These are phyloP conservation scores for Apomyelois bistriatella DNA, from an alignment of 2,888 invertebrate species.

Conservation along the genomic window DNA sequence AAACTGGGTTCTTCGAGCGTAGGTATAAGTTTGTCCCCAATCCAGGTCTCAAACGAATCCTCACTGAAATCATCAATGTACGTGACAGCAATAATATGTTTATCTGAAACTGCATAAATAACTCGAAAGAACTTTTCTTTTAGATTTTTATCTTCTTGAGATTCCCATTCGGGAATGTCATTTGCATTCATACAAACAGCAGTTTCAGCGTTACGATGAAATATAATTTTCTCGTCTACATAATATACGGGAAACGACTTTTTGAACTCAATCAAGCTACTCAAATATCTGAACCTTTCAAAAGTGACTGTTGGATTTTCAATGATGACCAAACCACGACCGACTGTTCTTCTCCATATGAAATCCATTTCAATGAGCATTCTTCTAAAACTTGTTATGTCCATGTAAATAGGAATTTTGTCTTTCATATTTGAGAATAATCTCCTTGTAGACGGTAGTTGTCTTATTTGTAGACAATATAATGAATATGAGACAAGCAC, in stretches of 20 bases:
- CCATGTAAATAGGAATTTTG: slow-evolving; percentile 30
- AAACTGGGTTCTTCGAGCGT: slow-evolving; percentile 25
- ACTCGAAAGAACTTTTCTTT: slow-evolving; percentile 7
- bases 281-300: slow-evolving; percentile 40
- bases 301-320: slow-evolving; percentile 39
- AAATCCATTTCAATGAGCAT: slow-evolving; percentile 36
- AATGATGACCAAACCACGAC: slow-evolving; percentile 27
- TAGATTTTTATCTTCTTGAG: neutral
- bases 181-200: neutral
- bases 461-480: slow-evolving; percentile 23
- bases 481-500: slow-evolving; percentile 27
- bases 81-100: slow-evolving; percentile 18
- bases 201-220: neutral
- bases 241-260: slow-evolving; percentile 21
- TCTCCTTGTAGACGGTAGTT: slow-evolving; percentile 31
- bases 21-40: slow-evolving; percentile 23
- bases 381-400: slow-evolving; percentile 35
- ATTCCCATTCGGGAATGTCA: neutral
- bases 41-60: slow-evolving; percentile 26
- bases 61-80: slow-evolving; percentile 18
- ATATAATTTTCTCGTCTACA: slow-evolving; percentile 26
- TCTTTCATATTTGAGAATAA: slow-evolving; percentile 26
- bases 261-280: slow-evolving; percentile 24
- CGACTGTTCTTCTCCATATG: slow-evolving; percentile 31
- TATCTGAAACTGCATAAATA: slow-evolving; percentile 27